Base-by-base conservation (phyloP, 2,888 invertebrate genomes). In the Lypha dubia region DNA sequence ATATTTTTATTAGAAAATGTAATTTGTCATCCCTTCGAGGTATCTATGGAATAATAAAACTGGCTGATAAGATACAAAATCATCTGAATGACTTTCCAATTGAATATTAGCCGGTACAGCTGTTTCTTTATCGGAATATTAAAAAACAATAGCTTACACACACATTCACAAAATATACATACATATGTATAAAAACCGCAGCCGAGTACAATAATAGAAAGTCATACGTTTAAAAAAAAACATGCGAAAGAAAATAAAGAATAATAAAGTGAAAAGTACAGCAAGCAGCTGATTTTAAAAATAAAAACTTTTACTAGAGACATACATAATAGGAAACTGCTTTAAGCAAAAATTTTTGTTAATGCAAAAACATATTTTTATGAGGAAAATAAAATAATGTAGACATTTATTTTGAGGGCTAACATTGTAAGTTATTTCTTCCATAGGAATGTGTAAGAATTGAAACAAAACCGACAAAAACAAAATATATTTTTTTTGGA, bases 401-500 rank as follows among this genome's bases (percentile, higher is more conserved):
- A 60, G 7, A 35, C 35, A 3, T 49, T 67, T n/a, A 67, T 67
- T 60, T 51, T 7, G 7, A 44, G n/a, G 60, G 1, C 44, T 13
- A 46, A 38, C 5, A 63, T 38, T 79, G 44, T 81, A 56, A 49
- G 67, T 28, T 41, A 46, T 28, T 38, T 56, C 20, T 46, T 53
- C 3, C 32, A 65, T 81, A 70, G 77, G 81, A 81, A 84, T 58
- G 24, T 15, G 24, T 22, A 58, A 49, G 60, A 81, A 84, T 17
- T 84, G 84, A 79, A 84, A 84, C 84, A 81, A 84, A 70, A 81
- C 44, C 70, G 84, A 70, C 80, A 84, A 74, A 84, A 84, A 81
- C 84, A 84, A 84, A 84, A 81, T 53, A 49, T 81, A 20, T 79
- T 68, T n/a, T 44, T 46, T 41, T 53, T 71, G 49, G 24, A 49